These are phyloP conservation scores for Ectemnius cavifrons DNA, from an alignment of 2,888 invertebrate genomes.

Conservation along the genomic window DNA sequence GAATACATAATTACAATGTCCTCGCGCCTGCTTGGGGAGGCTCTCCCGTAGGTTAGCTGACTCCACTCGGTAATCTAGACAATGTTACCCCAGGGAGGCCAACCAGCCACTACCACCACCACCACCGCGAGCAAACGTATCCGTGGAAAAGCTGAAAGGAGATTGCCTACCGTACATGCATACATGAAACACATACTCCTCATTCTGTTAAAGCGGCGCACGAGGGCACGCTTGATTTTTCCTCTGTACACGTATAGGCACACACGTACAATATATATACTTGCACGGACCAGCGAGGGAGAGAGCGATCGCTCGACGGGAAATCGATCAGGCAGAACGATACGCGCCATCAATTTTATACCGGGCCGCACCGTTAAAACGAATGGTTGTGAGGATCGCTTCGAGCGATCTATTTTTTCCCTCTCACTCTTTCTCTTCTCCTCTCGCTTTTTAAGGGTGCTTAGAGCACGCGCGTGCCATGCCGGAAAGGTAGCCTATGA, in stretches of 20 bases:
- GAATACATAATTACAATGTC: slow-evolving; percentile 73
- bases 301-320: slow-evolving; percentile 6
- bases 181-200: neutral
- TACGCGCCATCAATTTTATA: slow-evolving; percentile 32
- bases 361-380: slow-evolving; percentile 28
- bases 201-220: neutral
- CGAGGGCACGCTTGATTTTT: slow-evolving; percentile 19
- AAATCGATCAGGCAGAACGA: slow-evolving; percentile 21
- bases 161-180: slow-evolving; percentile 48
- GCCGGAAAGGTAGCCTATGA: neutral
- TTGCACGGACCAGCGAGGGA: neutral
- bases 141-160: slow-evolving; percentile 62
- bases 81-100: slow-evolving; percentile 64
- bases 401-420: slow-evolving; percentile 16
- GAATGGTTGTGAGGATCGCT: slow-evolving; percentile 34
- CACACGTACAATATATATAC: slow-evolving; percentile 11
- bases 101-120: no score
- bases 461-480: neutral
- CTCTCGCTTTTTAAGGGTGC: slow-evolving; percentile 1
- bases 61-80: slow-evolving; percentile 69
- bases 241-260: no score
- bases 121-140: slow-evolving; percentile 53
- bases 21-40: slow-evolving; percentile 65
- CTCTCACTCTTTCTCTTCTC: no score
- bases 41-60: slow-evolving; percentile 65